Conservation (phyloP, 2,888 invertebrate genomes). For the Hoplodrina blanda region DNA sequence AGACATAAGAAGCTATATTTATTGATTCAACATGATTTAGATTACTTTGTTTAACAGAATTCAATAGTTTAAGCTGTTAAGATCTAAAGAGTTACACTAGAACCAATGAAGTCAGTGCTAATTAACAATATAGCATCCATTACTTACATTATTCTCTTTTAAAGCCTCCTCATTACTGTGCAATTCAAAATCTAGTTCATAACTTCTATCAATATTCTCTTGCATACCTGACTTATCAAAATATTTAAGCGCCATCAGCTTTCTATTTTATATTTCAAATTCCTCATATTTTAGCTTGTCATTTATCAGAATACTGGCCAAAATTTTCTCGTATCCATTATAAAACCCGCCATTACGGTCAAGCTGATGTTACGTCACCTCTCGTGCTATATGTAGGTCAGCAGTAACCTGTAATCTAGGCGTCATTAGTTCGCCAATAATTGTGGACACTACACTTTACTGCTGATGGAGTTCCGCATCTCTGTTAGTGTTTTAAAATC, state of each 20-base stretch:
- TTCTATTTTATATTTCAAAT: not conserved
- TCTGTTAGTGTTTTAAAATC: conserved; percentile 18
- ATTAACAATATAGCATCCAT: too few relatives aligned
- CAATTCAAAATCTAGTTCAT: too few relatives aligned
- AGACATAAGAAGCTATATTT: too few relatives aligned
- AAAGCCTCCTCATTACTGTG: too few relatives aligned
- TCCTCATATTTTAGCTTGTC: not conserved
- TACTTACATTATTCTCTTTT: too few relatives aligned
- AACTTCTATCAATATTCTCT: not conserved
- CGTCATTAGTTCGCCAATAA: conserved; percentile 69
- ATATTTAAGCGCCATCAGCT: too few relatives aligned
- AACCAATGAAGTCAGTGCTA: too few relatives aligned
- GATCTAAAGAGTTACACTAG: too few relatives aligned
- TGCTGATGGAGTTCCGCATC: conserved; percentile 52
- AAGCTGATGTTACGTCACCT: conserved; percentile 60
- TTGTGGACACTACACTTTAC: conserved; percentile 59
- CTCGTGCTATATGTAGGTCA: conserved; percentile 68
- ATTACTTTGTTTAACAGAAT: too few relatives aligned
- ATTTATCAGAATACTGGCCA: conserved; percentile 5
- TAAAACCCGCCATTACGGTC: conserved; percentile 49
- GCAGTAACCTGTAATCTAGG: conserved; percentile 67
- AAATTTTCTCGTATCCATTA: conserved; percentile 40
- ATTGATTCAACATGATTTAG: too few relatives aligned
- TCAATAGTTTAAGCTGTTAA: too few relatives aligned
- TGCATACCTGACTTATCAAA: not conserved